phyloP scores from a whole-genome alignment of 2,113 vertebrate species.

The Aplodontia rufa region DNA sequence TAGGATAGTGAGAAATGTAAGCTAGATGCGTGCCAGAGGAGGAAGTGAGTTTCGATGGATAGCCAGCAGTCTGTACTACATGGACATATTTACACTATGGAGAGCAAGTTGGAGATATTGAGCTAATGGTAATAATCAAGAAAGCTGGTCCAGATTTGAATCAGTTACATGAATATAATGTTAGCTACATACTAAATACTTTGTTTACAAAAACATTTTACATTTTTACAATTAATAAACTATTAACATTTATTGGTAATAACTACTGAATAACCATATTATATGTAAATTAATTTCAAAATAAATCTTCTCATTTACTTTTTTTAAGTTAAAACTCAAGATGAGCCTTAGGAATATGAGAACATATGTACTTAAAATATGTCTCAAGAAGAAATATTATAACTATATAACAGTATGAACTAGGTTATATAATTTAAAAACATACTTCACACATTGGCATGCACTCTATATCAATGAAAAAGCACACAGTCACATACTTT shows the following conservation, averaged over 20 bases:
- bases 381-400: neutral
- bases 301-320: neutral
- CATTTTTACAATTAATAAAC: neutral
- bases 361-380: neutral
- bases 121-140: neutral
- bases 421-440: neutral
- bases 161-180: neutral
- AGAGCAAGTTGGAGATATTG: neutral
- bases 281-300: conserved; percentile 8
- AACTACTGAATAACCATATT: conserved; percentile 13
- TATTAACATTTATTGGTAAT: neutral
- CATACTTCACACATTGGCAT: neutral
- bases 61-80: neutral
- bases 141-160: neutral
- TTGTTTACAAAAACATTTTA: neutral
- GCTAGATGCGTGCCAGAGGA: neutral
- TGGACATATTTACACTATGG: neutral
- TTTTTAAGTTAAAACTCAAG: neutral
- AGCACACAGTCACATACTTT: neutral
- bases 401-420: neutral
- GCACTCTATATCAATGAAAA: neutral
- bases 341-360: neutral
- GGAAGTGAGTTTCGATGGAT: neutral
- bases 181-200: conserved; percentile 7
- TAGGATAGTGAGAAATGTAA: neutral